Evolutionary conservation across 2,797 vertebrate genomes (phyloP).

Genomic region (Alfaro cultratus): DNA sequence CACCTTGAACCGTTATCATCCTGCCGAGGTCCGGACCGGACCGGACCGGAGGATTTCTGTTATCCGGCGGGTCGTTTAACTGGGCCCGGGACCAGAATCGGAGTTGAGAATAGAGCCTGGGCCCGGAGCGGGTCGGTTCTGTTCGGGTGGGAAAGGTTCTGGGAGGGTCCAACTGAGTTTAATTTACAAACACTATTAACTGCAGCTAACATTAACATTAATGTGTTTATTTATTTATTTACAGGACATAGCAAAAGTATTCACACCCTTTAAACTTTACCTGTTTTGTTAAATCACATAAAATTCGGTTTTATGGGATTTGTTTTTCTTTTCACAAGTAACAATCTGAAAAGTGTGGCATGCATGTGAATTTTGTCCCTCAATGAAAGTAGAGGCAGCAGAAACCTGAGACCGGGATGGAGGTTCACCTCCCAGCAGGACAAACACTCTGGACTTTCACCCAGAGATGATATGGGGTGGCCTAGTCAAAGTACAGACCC

Average conservation of each 20-base stretch:
- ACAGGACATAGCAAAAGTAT: not conserved
- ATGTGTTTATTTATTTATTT: not conserved
- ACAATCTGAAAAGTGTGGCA: not conserved
- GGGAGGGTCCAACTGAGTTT: not conserved
- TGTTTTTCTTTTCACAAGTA: not conserved
- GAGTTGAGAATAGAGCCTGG: rapidly evolving
- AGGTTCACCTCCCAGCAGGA: not conserved
- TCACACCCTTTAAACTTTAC: not conserved
- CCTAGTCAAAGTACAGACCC: not conserved
- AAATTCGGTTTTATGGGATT: not conserved
- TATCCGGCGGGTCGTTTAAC: rapidly evolving
- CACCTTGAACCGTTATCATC: constrained; percentile 59
- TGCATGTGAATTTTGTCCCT: not conserved
- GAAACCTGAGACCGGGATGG: not conserved
- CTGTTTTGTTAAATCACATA: not conserved
- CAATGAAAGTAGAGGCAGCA: not conserved
- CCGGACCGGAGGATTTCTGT: no score
- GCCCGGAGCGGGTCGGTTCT: not conserved
- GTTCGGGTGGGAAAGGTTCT: not conserved
- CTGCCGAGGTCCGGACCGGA: not conserved
- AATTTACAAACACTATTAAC: not conserved
- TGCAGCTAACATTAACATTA: not conserved
- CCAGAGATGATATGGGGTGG: not conserved
- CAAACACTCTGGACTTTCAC: not conserved
- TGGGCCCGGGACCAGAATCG: rapidly evolving